Evolutionary conservation across 1,140 invertebrate genomes (phyloP).

Genomic region (Drosophila seguyi): DNA sequence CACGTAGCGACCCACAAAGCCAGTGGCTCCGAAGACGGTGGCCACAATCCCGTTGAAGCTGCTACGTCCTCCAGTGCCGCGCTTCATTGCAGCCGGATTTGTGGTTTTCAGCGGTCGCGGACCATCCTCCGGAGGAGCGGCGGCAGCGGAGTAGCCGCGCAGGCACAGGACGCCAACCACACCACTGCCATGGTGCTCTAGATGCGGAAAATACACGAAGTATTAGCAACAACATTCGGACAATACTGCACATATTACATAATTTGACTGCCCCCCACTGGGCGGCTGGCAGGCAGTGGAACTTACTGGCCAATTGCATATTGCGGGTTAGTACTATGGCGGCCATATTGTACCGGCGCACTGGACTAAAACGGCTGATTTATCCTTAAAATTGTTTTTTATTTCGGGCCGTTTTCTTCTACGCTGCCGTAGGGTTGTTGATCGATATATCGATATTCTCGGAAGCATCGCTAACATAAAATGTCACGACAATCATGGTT

Average conservation of each 20-base stretch:
- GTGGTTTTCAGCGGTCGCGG: conserved; percentile 78
- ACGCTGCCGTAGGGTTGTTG: neutral
- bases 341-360: conserved; percentile 64
- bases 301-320: conserved; percentile 81
- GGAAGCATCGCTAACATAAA: too few species aligned
- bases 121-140: conserved; percentile 65
- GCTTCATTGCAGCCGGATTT: conserved; percentile 89
- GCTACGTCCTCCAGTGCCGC: conserved; percentile 96
- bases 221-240: conserved; percentile 35
- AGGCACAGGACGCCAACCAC: conserved; percentile 75
- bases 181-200: conserved; percentile 79
- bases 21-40: conserved; percentile 97
- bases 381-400: conserved; percentile 31
- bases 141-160: conserved; percentile 61
- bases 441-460: too few species aligned
- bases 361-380: conserved; percentile 23
- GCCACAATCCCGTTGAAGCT: conserved; percentile 98
- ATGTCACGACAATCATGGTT: neutral
- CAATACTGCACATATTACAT: conserved; percentile 53
- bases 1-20: conserved; percentile 94
- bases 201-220: neutral
- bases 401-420: conserved; percentile 32
- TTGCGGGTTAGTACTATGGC: conserved; percentile 79
- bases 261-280: conserved; percentile 47
- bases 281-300: neutral